phyloP scores from a whole-genome alignment of 2,888 invertebrate genomes.

The Bombylius major region DNA sequence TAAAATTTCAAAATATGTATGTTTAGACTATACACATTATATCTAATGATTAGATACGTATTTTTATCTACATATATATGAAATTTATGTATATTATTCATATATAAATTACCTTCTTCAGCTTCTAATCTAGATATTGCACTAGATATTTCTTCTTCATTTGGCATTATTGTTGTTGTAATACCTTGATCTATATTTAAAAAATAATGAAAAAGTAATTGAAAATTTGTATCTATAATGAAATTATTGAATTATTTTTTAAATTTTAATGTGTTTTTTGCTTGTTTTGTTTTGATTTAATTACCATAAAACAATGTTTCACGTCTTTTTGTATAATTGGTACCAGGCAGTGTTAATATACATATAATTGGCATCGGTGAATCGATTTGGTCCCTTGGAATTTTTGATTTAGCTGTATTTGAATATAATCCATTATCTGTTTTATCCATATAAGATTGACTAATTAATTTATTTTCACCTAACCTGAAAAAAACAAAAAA shows the following conservation, averaged over 20 bases:
- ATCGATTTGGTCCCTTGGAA: conserved; percentile 33
- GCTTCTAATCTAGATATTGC: conserved; percentile 12
- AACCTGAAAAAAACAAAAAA: neutral
- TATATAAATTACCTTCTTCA: conserved; percentile 1
- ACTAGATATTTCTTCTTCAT: conserved; percentile 11
- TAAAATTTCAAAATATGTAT: no score
- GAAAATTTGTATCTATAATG: no score
- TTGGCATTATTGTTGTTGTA: conserved; percentile 8
- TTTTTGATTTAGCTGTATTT: conserved; percentile 33
- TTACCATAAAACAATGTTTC: conserved; percentile 39
- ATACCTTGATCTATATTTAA: conserved; percentile 9
- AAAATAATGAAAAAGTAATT: neutral
- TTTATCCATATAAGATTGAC: conserved; percentile 31
- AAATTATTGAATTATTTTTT: no score
- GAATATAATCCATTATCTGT: conserved; percentile 34
- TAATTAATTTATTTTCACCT: conserved; percentile 5
- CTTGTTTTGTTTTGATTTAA: conserved; percentile 11
- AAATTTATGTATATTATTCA: no score
- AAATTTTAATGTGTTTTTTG: neutral
- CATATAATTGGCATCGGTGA: conserved; percentile 38
- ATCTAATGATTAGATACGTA: no score
- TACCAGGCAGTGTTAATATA: conserved; percentile 36
- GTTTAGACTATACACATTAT: no score
- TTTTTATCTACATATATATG: no score
- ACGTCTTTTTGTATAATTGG: conserved; percentile 37